These are phyloP conservation scores for Mesocricetus auratus DNA, from an alignment of 2,113 vertebrate species.

Conservation along the genomic window DNA sequence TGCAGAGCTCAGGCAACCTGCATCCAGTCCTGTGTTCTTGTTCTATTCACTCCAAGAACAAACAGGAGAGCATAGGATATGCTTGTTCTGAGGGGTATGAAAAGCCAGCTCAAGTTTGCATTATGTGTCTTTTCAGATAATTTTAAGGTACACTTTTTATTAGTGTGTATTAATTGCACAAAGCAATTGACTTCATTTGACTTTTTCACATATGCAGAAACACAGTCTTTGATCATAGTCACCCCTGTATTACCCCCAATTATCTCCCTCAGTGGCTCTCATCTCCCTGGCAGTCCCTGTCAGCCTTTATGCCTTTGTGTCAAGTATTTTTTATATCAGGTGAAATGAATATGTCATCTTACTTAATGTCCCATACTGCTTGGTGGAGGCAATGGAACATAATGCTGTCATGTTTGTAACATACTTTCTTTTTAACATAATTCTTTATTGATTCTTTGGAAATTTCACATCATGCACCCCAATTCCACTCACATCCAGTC, in stretches of 20 bases:
- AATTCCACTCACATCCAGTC: too few species aligned
- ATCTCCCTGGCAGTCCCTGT: neutral
- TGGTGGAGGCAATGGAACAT: neutral
- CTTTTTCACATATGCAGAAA: neutral
- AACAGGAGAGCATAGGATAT: neutral
- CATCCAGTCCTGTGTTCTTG: neutral
- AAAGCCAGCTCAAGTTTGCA: slow-evolving; percentile 47
- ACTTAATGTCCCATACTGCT: neutral
- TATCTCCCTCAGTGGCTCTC: neutral
- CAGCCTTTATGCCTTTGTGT: neutral
- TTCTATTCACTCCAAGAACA: neutral
- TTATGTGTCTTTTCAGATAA: slow-evolving; percentile 30
- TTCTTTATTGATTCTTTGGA: too few species aligned
- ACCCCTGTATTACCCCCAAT: too few species aligned
- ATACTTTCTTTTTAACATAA: neutral
- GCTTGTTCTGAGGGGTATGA: neutral
- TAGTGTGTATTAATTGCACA: neutral
- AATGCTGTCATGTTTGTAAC: neutral
- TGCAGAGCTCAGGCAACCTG: neutral
- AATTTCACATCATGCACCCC: too few species aligned
- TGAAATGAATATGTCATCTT: neutral
- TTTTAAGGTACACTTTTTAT: neutral
- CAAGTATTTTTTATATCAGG: neutral
- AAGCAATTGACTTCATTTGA: neutral
- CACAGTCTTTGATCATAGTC: neutral